Base-by-base conservation (phyloP, 2,888 invertebrate species). In the Tetramorium bicarinatum region DNA sequence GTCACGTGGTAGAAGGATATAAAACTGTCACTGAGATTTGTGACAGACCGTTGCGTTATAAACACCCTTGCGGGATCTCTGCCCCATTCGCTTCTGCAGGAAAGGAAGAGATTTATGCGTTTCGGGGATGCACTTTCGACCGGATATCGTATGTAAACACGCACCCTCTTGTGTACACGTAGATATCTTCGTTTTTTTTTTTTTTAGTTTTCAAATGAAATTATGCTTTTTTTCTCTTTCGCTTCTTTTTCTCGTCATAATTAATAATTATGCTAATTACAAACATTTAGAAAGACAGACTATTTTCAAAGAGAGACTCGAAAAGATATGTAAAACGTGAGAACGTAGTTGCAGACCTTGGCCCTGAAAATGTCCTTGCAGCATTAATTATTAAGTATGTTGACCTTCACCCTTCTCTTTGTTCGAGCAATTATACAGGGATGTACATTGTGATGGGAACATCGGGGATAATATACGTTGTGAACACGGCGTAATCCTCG, bases 401-500 rank as follows among this genome's bases (percentile, higher is more conserved):
- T 54, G 41, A 54, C 25, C 79, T 47, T 80, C 38, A 25, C 38
- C 59, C 47, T 81, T 34, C 74, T 74, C 86, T 74, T 79, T 82
- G 79, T 67, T 29, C 64, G 69, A 85, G 76, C 13, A 75, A 85
- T 71, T 79, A 79, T 34, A 71, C 18, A 11, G 69, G 52, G 49
- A 61, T 8, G 44, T 67, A 76, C 62, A 74, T 80, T 25, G 25
- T 81, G 49, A 66, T 64, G 85, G 88, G 84, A 85, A 88, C 69
- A 88, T 71, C 69, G 66, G 34, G 74, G 82, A 87, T 85, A 85
- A 81, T 74, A 69, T 69, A 82, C 85, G 88, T 90, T 91, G 91
- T 91, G 91, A 91, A 91, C 90, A 89, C 81, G 77, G 88, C 88
- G 91, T 91, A 91, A 90, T 91, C 90, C 83, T 82, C 88, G 88